phyloP scores from a whole-genome alignment of 2,113 vertebrate species.

The Bubalus kerabau region DNA sequence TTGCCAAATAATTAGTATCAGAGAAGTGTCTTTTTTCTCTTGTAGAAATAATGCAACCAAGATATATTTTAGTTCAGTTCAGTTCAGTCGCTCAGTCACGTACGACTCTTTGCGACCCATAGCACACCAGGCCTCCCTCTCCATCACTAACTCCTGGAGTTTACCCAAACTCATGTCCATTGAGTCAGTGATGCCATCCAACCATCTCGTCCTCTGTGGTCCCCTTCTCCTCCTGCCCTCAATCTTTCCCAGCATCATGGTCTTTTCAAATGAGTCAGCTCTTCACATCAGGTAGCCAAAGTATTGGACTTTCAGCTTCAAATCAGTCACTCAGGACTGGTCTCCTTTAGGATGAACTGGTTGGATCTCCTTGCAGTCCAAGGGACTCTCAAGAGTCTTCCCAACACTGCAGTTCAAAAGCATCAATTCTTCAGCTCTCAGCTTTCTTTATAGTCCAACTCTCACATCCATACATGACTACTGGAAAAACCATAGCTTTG shows the following conservation, averaged over 20 bases:
- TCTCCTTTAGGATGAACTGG: neutral
- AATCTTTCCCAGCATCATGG: neutral
- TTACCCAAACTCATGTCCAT: neutral
- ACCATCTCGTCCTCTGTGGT: neutral
- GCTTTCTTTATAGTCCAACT: neutral
- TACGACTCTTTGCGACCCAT: accelerated
- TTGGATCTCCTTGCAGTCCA: neutral
- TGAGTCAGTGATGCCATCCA: neutral
- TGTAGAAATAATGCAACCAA: neutral
- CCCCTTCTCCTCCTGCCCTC: neutral
- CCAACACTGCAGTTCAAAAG: neutral
- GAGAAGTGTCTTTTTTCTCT: neutral
- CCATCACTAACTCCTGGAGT: neutral
- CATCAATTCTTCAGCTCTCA: neutral
- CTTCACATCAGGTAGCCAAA: neutral
- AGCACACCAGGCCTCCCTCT: neutral
- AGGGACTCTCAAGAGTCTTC: neutral
- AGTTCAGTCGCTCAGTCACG: neutral
- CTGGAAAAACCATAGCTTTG: neutral
- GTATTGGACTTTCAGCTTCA: neutral
- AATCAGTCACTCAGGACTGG: neutral
- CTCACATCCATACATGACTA: neutral
- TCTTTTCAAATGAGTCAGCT: neutral
- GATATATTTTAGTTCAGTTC: neutral
- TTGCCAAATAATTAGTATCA: conserved; percentile 35